A percentile compares a stretch with the other conserved stretches of the same genome.
phyloP scores from a whole-genome alignment of 2,888 invertebrate genomes.

The Exocentrus adspersus region DNA sequence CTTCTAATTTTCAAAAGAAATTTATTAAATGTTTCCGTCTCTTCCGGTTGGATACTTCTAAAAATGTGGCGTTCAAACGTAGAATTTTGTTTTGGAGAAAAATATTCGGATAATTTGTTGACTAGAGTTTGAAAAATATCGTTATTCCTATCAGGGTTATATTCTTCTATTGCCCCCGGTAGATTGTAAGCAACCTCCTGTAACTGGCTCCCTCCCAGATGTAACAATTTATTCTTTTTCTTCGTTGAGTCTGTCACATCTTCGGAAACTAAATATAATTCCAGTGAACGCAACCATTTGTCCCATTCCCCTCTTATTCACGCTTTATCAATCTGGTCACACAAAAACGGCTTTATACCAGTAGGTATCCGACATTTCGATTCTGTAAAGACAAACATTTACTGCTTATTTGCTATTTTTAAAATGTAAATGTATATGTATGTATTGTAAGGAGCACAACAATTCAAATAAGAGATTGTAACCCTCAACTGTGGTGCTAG shows the following conservation, averaged over 20 bases:
- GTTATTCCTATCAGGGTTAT: constrained; percentile 30
- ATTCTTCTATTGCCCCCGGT: constrained; percentile 45
- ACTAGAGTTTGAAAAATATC: constrained; percentile 46
- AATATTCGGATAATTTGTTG: constrained; percentile 45
- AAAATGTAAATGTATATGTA: no score
- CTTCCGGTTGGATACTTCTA: constrained; percentile 45
- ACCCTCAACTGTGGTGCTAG: no score
- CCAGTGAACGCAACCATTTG: constrained; percentile 44
- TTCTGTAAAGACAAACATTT: no score
- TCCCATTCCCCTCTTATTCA: constrained; percentile 42
- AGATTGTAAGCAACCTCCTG: constrained; percentile 49
- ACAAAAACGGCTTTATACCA: constrained; percentile 37
- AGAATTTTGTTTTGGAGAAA: constrained; percentile 51
- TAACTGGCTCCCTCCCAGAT: constrained; percentile 47
- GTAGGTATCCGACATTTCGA: no score
- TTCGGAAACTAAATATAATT: constrained; percentile 47
- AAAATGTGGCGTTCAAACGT: constrained; percentile 52
- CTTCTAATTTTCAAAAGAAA: constrained; percentile 48
- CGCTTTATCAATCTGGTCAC: constrained; percentile 44
- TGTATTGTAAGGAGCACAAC: no score
- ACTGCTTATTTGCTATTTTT: no score
- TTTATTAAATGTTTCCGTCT: constrained; percentile 50
- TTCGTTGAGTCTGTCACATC: constrained; percentile 41
- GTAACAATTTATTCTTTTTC: constrained; percentile 47
- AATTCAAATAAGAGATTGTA: no score